Evolutionary conservation across 1,140 invertebrate species (phyloP).

Genomic region (Drosophila ironensis): DNA sequence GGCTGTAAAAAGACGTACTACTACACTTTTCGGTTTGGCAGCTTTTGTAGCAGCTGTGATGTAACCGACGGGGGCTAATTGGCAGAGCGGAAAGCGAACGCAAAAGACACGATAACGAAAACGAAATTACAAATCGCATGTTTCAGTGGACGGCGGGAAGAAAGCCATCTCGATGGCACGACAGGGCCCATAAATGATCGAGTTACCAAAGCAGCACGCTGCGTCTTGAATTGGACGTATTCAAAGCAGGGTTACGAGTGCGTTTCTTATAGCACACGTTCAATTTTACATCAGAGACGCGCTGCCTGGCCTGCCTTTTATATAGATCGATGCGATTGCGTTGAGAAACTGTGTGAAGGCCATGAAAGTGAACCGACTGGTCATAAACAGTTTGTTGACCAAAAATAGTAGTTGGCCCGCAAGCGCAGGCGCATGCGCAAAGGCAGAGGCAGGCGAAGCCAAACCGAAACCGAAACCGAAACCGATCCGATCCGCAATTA

Average conservation of each 20-base stretch:
- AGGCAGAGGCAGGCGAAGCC: no score
- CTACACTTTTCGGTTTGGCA: constrained; percentile 48
- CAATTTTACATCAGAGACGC: constrained; percentile 30
- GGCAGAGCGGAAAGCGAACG: constrained; percentile 66
- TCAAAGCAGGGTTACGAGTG: constrained; percentile 48
- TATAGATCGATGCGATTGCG: constrained; percentile 36
- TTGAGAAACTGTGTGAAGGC: constrained; percentile 73
- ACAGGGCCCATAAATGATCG: constrained; percentile 46
- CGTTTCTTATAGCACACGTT: constrained; percentile 35
- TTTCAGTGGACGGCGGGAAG: constrained; percentile 14
- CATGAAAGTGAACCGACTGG: constrained; percentile 77
- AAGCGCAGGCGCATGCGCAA: no score
- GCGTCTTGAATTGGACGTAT: constrained; percentile 42
- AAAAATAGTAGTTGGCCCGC: constrained; percentile 43
- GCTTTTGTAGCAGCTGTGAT: constrained; percentile 68
- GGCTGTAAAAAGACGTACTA: constrained; percentile 12
- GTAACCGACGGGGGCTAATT: constrained; percentile 64
- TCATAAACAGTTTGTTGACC: constrained; percentile 76
- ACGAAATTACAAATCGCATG: constrained; percentile 62
- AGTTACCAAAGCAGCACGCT: constrained; percentile 32
- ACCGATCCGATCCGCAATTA: constrained; percentile 33
- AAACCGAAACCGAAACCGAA: not conserved
- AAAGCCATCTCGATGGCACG: constrained; percentile 30
- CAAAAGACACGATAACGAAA: constrained; percentile 49
- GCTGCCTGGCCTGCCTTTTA: not conserved